Base-by-base conservation (phyloP, 2,113 vertebrate species). In the Cettia cetti region DNA sequence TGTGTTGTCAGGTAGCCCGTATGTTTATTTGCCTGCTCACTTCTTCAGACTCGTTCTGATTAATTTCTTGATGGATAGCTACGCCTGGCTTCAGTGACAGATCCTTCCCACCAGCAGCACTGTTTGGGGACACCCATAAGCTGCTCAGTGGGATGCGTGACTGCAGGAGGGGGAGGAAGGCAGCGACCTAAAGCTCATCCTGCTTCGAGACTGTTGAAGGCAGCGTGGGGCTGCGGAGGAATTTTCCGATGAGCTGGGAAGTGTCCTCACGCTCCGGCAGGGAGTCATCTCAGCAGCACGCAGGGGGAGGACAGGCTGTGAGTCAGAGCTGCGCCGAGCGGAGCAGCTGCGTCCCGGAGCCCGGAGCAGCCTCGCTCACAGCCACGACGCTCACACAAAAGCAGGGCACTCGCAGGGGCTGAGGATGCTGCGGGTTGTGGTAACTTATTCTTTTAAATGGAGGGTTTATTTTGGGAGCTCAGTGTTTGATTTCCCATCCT, bases 401-500 rank as follows among this genome's bases (percentile, higher is more conserved):
- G 57, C 7, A 1, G 35, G n/a, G 47, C 8, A 0, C n/a, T 39
- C 6, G 1, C 5, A 0, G 44, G 15, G 35, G 65, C 60, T 49
- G 74, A 49, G 60, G 52, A 68, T 1, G 12, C 66, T 16, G 31
- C 1, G 6, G 35, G 59, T 5, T 15, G 30, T 33, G 65, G 26
- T 54, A 30, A 86, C 81, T 59, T 37, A 22, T n/a, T 77, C 14
- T 49, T 88, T 64, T 71, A 75, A 93, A 78, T 13, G 15, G 56
- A 88, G 60, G n/a, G 71, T 86, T 95, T 95, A 30, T 83, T 95
- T 74, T 1, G 2, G 82, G 60, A 83, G 72, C 85, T 81, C 49
- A 5, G 39, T 37, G 76, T 39, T 94, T 91, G 33, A 86, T 95
- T 96, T 96, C 88, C 49, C 35, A 54, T 66, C 64, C 56, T 96